These are phyloP conservation scores for Crossoptilon crossoptilon DNA, from an alignment of 2,797 vertebrate species.

Conservation along the genomic window DNA sequence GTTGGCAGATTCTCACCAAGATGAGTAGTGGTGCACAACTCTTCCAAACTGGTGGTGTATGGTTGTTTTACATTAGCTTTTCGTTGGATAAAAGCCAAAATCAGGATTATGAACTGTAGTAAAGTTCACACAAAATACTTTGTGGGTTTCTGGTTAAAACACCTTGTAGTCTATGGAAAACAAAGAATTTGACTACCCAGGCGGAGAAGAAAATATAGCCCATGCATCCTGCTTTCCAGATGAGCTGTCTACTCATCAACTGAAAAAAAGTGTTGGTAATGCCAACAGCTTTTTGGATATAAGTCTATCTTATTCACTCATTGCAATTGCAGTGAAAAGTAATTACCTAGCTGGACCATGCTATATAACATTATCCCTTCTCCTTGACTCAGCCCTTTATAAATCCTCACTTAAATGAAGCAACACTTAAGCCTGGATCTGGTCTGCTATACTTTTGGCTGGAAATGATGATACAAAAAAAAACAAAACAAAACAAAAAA, in stretches of 20 bases:
- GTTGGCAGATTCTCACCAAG: background rate
- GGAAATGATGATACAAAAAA: background rate
- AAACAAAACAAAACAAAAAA: too few relatives aligned
- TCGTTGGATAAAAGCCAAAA: background rate
- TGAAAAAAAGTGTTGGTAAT: background rate
- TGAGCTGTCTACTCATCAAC: background rate
- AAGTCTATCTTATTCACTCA: background rate
- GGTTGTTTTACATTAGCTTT: background rate
- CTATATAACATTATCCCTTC: background rate
- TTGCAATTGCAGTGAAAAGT: background rate
- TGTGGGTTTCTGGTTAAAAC: background rate
- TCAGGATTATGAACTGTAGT: background rate
- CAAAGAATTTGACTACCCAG: accelerated
- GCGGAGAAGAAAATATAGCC: background rate
- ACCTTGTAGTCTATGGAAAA: background rate
- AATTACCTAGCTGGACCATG: background rate
- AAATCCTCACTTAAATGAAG: background rate
- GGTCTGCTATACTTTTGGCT: background rate
- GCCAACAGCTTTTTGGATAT: background rate
- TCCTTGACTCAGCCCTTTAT: background rate
- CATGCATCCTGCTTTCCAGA: background rate
- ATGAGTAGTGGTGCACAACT: background rate
- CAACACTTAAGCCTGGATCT: background rate
- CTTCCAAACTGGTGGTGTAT: background rate
- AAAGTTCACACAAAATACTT: background rate